Evolutionary conservation across 2,888 invertebrate genomes (phyloP), one percentile per base, ranked within the genome.

Genomic region (Drosophila ochracea): DNA sequence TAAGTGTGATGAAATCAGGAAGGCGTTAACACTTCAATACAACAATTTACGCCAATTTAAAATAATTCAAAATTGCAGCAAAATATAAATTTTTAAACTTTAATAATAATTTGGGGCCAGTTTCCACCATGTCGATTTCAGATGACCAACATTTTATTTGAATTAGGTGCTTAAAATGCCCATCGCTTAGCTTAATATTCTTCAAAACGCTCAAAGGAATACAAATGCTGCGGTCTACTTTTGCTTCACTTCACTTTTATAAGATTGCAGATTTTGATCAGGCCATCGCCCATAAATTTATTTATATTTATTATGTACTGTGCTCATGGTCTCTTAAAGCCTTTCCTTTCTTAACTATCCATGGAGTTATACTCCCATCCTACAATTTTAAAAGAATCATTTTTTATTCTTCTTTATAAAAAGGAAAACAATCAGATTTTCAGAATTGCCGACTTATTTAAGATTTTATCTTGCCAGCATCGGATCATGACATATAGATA

Each of bases 371-470:
- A 3, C 13, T 13, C 11, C 6, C 0, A 6, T 0, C 3, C 13
- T 13, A 7, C 13, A 21, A 25, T 13, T 21, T 21, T 1, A 7
- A 47, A 47, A 47, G 0, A 43, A 43, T 43, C 1, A 43, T 43
- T 21, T 21, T 7, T 9, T 41, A n/a, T 7, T 41, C n/a, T 19
- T 4, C 3, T 21, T n/a, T n/a, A 41, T n/a, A 41, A 41, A 41
- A 41, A n/a, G n/a, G 0, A n/a, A 10, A n/a, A 0, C n/a, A n/a
- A n/a, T 41, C n/a, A 2, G 9, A n/a, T 41, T n/a, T 47, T 13
- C 21, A 21, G 21, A 47, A 21, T 21, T 21, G 3, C 3, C 3
- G 43, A n/a, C 2, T 3, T 13, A 47, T 47, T 3, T 47, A 13
- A 13, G 13, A 21, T 6, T 19, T 39, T 0, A 33, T 1, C 35